These are phyloP conservation scores for Congeria kusceri DNA, from an alignment of 2,888 invertebrate species.

Conservation along the genomic window DNA sequence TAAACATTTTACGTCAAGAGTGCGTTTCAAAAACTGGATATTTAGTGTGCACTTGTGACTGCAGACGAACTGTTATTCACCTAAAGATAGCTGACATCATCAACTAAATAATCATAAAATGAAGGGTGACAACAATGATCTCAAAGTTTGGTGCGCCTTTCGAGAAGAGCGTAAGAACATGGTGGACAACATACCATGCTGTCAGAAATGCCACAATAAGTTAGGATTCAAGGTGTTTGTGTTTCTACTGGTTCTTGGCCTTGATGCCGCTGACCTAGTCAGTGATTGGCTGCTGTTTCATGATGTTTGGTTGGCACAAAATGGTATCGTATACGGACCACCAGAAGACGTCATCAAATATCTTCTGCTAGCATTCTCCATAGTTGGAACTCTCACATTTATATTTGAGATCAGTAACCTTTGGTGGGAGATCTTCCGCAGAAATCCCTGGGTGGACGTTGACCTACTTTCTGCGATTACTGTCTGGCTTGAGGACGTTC, in stretches of 20 bases:
- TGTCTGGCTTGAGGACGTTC: slow-evolving; percentile 73
- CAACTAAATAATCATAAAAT: too few species aligned
- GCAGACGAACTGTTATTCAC: too few species aligned
- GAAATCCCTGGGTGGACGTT: slow-evolving; percentile 58
- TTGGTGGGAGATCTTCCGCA: slow-evolving; percentile 55
- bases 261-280: slow-evolving; percentile 65
- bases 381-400: slow-evolving; percentile 66
- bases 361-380: slow-evolving; percentile 66
- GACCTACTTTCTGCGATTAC: slow-evolving; percentile 67
- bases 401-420: slow-evolving; percentile 58
- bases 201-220: slow-evolving; percentile 28
- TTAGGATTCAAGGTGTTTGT: slow-evolving; percentile 48
- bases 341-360: slow-evolving; percentile 40
- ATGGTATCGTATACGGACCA: slow-evolving; percentile 75
- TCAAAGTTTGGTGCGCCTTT: too few species aligned
- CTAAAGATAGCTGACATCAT: too few species aligned
- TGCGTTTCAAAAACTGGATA: too few species aligned
- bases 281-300: slow-evolving; percentile 75
- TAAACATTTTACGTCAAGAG: too few species aligned
- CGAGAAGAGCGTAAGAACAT: slow-evolving; percentile 32
- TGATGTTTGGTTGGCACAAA: slow-evolving; percentile 63
- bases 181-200: slow-evolving; percentile 37
- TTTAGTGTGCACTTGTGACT: too few species aligned
- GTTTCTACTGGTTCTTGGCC: slow-evolving; percentile 56
- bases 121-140: too few species aligned